A percentile compares a stretch with the other conserved stretches of the same genome.
These are phyloP conservation scores for Antechinus flavipes DNA, from an alignment of 2,113 vertebrate species.

Conservation along the genomic window DNA sequence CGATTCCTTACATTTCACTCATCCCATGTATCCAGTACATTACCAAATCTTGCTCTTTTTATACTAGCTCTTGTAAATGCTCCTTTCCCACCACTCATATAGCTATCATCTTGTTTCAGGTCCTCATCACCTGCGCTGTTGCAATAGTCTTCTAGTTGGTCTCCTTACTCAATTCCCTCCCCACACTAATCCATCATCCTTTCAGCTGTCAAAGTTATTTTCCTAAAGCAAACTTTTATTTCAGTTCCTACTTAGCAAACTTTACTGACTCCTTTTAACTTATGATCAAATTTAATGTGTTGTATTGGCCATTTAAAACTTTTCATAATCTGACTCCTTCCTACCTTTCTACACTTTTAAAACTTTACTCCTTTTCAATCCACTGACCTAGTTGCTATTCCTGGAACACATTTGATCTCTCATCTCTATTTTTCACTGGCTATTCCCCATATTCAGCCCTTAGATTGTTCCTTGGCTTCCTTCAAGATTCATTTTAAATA, in stretches of 20 bases:
- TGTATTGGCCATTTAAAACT: neutral
- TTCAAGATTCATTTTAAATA: neutral
- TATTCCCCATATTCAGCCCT: neutral
- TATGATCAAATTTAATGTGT: neutral
- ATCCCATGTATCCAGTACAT: neutral
- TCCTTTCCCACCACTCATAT: neutral
- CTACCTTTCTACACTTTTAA: neutral
- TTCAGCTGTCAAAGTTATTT: neutral
- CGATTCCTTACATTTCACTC: neutral
- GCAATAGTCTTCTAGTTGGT: neutral
- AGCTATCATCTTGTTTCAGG: neutral
- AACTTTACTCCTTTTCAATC: neutral
- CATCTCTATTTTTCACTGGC: neutral
- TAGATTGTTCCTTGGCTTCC: neutral
- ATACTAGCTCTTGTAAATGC: neutral
- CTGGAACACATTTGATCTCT: neutral
- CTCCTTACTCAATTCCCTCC: neutral
- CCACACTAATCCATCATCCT: neutral
- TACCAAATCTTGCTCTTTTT: neutral
- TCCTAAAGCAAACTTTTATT: neutral
- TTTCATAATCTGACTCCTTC: neutral
- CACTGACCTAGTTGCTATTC: neutral
- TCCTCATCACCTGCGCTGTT: neutral
- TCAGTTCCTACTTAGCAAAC: neutral
- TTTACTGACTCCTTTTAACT: neutral